A percentile compares a stretch with the other conserved stretches of the same genome.
These are phyloP conservation scores for Frieseomelitta varia DNA, from an alignment of 1,140 invertebrate genomes.

Conservation along the genomic window DNA sequence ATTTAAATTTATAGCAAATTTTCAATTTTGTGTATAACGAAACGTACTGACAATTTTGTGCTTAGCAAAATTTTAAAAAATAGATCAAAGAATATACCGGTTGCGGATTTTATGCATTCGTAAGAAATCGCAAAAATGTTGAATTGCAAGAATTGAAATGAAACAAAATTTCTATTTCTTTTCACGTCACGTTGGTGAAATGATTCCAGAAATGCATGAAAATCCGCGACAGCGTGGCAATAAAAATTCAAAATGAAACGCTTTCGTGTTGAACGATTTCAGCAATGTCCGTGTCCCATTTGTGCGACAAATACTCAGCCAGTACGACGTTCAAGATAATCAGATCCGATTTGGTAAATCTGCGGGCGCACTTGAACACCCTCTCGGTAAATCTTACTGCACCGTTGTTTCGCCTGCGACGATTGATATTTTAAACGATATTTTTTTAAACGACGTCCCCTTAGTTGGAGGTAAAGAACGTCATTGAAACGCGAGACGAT, in stretches of 20 bases:
- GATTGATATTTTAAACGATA: neutral
- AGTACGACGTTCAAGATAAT: constrained; percentile 70
- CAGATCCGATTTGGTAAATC: constrained; percentile 72
- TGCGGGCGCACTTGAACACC: constrained; percentile 70
- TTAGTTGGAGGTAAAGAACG: constrained; percentile 75
- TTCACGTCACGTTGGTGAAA: too few relatives aligned
- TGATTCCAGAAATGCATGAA: neutral
- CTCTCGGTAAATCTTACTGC: constrained; percentile 72
- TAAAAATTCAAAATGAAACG: neutral
- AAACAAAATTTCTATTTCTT: too few relatives aligned
- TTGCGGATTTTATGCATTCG: too few relatives aligned
- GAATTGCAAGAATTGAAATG: too few relatives aligned
- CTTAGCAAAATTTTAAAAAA: neutral
- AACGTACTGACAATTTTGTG: neutral
- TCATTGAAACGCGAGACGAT: constrained; percentile 73
- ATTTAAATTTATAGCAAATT: too few relatives aligned
- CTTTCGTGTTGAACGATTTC: constrained; percentile 15
- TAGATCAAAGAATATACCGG: neutral
- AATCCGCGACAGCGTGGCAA: too few relatives aligned
- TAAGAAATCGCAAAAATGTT: too few relatives aligned
- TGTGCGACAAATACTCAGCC: constrained; percentile 77
- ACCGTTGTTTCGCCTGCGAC: neutral
- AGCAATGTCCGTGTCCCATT: constrained; percentile 76
- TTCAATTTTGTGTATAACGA: neutral
- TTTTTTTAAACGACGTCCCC: neutral